phyloP scores from a whole-genome alignment of 2,797 vertebrate genomes.

The Orestias chungarensis region DNA sequence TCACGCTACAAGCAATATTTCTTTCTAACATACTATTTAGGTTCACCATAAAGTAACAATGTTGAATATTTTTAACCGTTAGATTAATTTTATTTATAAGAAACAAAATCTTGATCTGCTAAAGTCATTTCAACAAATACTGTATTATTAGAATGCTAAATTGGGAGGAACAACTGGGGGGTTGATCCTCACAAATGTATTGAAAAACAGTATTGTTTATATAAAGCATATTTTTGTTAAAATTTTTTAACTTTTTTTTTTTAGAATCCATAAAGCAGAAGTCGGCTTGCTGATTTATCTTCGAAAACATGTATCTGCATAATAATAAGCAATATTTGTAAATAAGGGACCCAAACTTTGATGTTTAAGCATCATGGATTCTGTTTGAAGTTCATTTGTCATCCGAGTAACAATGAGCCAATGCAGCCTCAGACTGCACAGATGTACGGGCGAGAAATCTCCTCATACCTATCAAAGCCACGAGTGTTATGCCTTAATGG shows the following conservation, averaged over 20 bases:
- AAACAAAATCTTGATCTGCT: background rate
- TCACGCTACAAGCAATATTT: too few relatives aligned
- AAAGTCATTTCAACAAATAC: background rate
- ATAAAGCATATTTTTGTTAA: background rate
- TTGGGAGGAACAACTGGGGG: background rate
- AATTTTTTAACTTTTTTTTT: background rate
- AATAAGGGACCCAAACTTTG: slow-evolving; percentile 1
- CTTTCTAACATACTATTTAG: background rate
- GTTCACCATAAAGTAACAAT: background rate
- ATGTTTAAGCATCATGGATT: slow-evolving; percentile 4
- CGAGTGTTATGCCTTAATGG: background rate
- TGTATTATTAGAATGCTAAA: background rate
- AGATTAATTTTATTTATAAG: background rate
- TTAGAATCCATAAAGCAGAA: background rate
- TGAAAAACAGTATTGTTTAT: background rate
- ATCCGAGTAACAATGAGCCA: background rate
- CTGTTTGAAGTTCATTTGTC: slow-evolving; percentile 9
- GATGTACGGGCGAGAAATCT: background rate
- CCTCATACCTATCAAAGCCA: background rate
- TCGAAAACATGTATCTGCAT: background rate
- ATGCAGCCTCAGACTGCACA: background rate
- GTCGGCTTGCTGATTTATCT: background rate
- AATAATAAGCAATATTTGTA: slow-evolving; percentile 1
- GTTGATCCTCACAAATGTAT: background rate
- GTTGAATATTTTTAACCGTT: background rate